These are phyloP conservation scores for Apteryx owenii DNA, from an alignment of 2,113 vertebrate species.

Conservation along the genomic window DNA sequence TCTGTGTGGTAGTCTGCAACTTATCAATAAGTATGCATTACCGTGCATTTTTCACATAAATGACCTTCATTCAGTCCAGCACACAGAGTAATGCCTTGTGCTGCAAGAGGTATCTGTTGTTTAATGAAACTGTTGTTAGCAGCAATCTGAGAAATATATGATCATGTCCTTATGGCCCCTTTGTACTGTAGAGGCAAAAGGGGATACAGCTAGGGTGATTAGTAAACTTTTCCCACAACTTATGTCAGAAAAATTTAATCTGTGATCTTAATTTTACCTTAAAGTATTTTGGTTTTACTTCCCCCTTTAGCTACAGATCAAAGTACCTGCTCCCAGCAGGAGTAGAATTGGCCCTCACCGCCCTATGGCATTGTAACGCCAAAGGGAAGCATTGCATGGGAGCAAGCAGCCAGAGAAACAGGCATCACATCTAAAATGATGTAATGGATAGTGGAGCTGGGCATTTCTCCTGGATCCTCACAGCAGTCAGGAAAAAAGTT, in stretches of 20 bases:
- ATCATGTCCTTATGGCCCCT: neutral
- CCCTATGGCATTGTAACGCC: neutral
- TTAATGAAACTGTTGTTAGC: slow-evolving; percentile 6
- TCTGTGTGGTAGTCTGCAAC: neutral
- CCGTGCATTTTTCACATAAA: slow-evolving; percentile 5
- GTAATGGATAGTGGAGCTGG: neutral
- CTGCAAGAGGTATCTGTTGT: neutral
- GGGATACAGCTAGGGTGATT: neutral
- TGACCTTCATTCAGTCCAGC: slow-evolving; percentile 29
- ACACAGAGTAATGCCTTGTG: neutral
- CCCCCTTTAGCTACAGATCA: neutral
- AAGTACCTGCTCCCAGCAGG: neutral
- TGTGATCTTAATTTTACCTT: neutral
- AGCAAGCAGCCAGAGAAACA: neutral
- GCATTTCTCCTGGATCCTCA: slow-evolving; percentile 11
- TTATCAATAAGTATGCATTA: slow-evolving; percentile 26
- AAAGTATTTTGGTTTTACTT: neutral
- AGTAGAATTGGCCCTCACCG: neutral
- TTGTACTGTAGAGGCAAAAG: neutral
- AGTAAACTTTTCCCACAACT: neutral
- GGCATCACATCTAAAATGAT: neutral
- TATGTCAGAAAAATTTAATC: neutral
- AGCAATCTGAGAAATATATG: neutral
- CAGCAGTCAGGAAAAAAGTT: neutral
- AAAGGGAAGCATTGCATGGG: neutral